These are phyloP conservation scores for Odontocolon sp. DNA, from an alignment of 2,888 invertebrate species.

Conservation along the genomic window DNA sequence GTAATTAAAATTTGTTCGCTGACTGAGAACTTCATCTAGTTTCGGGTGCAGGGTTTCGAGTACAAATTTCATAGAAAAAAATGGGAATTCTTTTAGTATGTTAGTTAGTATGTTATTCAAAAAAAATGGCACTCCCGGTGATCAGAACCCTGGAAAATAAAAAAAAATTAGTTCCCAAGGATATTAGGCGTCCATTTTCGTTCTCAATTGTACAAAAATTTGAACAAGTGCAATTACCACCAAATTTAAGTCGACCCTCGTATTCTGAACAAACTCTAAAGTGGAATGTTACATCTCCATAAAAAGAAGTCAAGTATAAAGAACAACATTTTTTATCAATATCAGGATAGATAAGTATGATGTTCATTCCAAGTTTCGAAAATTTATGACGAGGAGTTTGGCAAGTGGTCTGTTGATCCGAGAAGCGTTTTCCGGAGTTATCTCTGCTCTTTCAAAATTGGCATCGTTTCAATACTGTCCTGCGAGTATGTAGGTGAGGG, in stretches of 20 bases:
- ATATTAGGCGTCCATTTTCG: no score
- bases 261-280: background rate
- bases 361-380: constrained; percentile 20
- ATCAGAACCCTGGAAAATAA: no score
- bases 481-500: constrained; percentile 13
- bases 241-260: background rate
- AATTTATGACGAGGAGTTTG: constrained; percentile 47
- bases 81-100: no score
- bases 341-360: constrained; percentile 17
- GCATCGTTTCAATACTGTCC: constrained; percentile 64
- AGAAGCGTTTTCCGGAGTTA: constrained; percentile 55
- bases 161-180: no score
- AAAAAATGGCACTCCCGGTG: no score
- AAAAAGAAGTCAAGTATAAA: background rate
- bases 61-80: no score
- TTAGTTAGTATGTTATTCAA: no score
- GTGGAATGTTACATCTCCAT: background rate
- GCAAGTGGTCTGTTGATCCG: constrained; percentile 45
- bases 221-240: background rate
- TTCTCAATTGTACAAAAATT: no score
- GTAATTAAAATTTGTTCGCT: no score
- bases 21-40: no score
- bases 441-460: constrained; percentile 63
- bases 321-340: background rate
- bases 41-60: no score